Evolutionary conservation across 1,140 invertebrate genomes (phyloP), one percentile per base, ranked within the genome.

Genomic region (Rhyzopertha dominica): DNA sequence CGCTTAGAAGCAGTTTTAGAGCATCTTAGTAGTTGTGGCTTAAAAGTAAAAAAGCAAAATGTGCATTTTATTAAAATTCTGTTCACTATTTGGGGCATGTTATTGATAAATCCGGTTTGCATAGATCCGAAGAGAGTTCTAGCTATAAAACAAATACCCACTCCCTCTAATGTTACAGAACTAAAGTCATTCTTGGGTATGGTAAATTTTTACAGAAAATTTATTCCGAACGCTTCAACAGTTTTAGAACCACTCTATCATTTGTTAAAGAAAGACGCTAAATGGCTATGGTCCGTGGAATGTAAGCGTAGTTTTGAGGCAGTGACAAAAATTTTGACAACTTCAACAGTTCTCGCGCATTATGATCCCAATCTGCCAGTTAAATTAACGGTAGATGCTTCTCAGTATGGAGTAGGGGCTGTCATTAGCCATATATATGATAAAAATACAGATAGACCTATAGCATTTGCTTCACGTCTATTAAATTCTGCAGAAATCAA

Each of bases 251-350:
- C 26, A n/a, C 24, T 7, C 3, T 5, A n/a, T 16, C 23, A 43
- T 10, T 37, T 47, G 35, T 23, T 50, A 17, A 41, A 52, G 26
- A 52, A 56, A 41, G 37, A 54, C 14, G 17, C 8, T n/a, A 35
- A 36, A 22, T 60, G 48, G 22, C 17, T 35, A 13, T 55, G 49
- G 51, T 17, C 16, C 10, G 18, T 19, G n/a, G 25, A 44, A 28
- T 43, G 36, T 10, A 45, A 56, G 32, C 9, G 14, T 28, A 49
- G 54, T 1, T 62, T 66, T 28, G 35, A 37, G 5, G 35, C 49
- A 40, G 14, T 59, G 7, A 65, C 63, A 46, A 19, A 55, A 25
- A 35, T 47, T 37, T 35, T 66, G 9, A 31, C 39, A 5, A 54
- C 40, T 16, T 38, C 57, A 5, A n/a, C 36, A 28, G 43, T 62